Percentiles rank a stretch among this genome's conserved stretches.
These are phyloP conservation scores for Eucriotettix oculatus DNA, from an alignment of 2,888 invertebrate genomes.

Conservation along the genomic window DNA sequence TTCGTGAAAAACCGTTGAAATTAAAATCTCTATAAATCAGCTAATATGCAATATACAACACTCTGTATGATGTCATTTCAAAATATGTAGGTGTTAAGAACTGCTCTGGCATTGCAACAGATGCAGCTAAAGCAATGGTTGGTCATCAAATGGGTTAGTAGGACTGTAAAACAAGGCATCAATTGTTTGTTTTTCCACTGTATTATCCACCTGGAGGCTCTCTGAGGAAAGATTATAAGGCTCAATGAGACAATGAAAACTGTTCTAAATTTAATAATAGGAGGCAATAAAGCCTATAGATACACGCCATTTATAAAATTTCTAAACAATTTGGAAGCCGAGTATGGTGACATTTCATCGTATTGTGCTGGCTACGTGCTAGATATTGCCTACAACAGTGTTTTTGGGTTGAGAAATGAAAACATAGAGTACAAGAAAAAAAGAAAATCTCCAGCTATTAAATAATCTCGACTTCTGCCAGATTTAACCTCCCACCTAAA, in stretches of 20 bases:
- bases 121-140: not conserved
- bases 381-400: no score
- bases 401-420: not conserved
- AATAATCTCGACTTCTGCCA: not conserved
- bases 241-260: not conserved
- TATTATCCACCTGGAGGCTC: not conserved
- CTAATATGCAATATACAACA: not conserved
- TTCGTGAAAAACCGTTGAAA: not conserved
- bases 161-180: not conserved
- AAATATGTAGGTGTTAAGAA: not conserved
- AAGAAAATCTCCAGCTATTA: not conserved
- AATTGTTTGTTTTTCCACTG: not conserved
- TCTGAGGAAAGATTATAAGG: not conserved
- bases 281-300: not conserved
- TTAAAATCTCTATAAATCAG: not conserved
- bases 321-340: not conserved
- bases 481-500: not conserved
- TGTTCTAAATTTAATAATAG: not conserved
- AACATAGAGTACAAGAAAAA: not conserved
- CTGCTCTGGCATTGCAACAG: not conserved
- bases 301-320: not conserved
- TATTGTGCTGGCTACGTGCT: not conserved
- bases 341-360: not conserved
- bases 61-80: not conserved
- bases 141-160: not conserved